A percentile compares a stretch with the other conserved stretches of the same genome.
Evolutionary conservation across 1,140 invertebrate genomes (phyloP).

Genomic region (Pachypsylla venusta): DNA sequence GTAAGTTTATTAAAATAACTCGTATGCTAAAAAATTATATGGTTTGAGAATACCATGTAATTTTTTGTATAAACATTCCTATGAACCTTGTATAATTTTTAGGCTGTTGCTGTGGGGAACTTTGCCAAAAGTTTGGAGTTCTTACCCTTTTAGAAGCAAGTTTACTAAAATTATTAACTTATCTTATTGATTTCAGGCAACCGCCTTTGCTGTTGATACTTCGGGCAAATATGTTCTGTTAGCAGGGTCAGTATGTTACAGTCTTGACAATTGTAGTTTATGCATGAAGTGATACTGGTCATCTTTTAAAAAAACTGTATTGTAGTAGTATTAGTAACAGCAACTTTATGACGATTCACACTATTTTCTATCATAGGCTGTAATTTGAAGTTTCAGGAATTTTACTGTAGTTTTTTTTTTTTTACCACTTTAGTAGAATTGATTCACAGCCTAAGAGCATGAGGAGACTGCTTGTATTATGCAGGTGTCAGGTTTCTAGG

Average conservation of each 20-base stretch:
- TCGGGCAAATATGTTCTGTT: conserved; percentile 66
- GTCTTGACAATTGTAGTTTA: no score
- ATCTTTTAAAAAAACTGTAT: no score
- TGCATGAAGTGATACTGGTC: no score
- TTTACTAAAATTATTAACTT: conserved; percentile 30
- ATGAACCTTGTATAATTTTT: conserved; percentile 28
- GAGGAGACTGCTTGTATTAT: no score
- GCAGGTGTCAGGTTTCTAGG: no score
- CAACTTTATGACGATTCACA: no score
- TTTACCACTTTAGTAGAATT: no score
- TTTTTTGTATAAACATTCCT: conserved; percentile 24
- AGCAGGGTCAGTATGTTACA: conserved; percentile 56
- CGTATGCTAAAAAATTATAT: not conserved
- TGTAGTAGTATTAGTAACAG: no score
- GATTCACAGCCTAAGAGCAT: no score
- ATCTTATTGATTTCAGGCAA: conserved; percentile 45
- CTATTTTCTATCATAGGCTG: no score
- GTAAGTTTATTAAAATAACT: not conserved
- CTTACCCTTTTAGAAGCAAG: conserved; percentile 25
- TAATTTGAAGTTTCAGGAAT: no score
- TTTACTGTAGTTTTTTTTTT: no score
- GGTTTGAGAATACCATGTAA: conserved; percentile 22
- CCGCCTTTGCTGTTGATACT: conserved; percentile 78
- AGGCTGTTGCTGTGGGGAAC: not conserved
- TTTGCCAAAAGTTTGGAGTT: not conserved